phyloP scores from a whole-genome alignment of 2,113 vertebrate genomes.

The Crotalus helleri region DNA sequence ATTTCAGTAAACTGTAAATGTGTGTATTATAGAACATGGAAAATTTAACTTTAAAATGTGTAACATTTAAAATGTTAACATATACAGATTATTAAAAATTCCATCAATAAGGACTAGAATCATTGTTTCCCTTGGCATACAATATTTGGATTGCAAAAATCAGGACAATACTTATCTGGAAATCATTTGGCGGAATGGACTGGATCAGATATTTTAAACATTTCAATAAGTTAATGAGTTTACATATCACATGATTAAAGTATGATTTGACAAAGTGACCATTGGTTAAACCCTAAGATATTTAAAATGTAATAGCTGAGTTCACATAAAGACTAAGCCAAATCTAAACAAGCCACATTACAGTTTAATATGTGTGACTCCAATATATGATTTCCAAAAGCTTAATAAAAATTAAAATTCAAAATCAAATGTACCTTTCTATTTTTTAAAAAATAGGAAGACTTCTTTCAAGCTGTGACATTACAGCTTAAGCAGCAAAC shows the following conservation, averaged over 20 bases:
- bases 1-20: background rate
- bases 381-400: background rate
- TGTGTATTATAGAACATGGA: background rate
- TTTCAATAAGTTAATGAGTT: background rate
- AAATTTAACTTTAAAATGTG: background rate
- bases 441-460: background rate
- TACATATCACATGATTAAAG: background rate
- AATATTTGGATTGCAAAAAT: background rate
- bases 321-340: background rate
- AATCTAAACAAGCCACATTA: background rate
- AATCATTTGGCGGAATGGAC: background rate
- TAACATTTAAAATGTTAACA: background rate
- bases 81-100: background rate
- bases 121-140: background rate
- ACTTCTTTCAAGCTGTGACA: background rate
- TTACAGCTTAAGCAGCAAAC: background rate
- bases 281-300: background rate
- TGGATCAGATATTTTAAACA: background rate
- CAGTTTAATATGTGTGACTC: background rate
- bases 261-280: background rate
- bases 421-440: background rate
- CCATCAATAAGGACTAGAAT: background rate
- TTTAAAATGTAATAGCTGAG: background rate
- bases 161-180: background rate
- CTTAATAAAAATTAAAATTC: background rate